Conservation (phyloP, 1,140 invertebrate genomes). For the Heliconius melpomene region DNA sequence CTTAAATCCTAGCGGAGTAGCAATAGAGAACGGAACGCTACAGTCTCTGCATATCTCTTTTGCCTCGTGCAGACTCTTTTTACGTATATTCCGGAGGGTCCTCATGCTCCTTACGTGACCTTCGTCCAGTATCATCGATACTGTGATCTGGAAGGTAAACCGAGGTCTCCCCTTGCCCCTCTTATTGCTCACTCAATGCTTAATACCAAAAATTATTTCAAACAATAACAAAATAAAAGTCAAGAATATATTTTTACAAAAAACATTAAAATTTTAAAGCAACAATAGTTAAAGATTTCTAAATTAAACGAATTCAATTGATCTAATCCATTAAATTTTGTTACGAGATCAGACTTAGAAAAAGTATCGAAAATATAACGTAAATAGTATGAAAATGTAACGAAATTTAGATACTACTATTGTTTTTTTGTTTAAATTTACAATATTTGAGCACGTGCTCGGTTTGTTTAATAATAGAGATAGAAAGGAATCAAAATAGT, state of each 20-base stretch:
- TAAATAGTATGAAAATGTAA: background rate
- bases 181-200: background rate
- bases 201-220: background rate
- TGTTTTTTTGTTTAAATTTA: background rate
- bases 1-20: background rate
- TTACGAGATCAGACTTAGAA: slow-evolving; percentile 7
- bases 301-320: slow-evolving; percentile 12
- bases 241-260: background rate
- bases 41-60: no score
- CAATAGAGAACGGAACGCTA: no score
- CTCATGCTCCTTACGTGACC: no score
- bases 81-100: no score
- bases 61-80: no score
- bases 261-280: background rate
- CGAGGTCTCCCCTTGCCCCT: no score
- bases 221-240: background rate
- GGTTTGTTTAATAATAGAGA: background rate
- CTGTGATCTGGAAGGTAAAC: no score
- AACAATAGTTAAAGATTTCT: background rate
- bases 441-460: background rate
- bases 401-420: background rate
- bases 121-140: no score
- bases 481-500: no score
- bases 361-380: background rate
- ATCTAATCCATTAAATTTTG: slow-evolving; percentile 6